A percentile compares a stretch with the other conserved stretches of the same genome.
These are phyloP conservation scores for Lepidocolaptes lacrymiger DNA, from an alignment of 2,797 vertebrate genomes.

Conservation along the genomic window DNA sequence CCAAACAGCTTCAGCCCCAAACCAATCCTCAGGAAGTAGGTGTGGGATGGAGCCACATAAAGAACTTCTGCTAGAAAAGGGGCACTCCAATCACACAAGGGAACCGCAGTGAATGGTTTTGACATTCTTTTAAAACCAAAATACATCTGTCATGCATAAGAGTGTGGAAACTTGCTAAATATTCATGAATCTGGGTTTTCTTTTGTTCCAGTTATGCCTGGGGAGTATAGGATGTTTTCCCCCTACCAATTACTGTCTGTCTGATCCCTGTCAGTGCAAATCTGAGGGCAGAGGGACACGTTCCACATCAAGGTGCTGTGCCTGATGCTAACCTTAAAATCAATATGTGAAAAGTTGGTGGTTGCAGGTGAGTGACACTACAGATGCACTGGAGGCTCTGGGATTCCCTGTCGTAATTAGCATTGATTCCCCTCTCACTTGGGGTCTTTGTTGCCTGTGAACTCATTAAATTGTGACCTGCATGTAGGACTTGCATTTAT, in stretches of 20 bases:
- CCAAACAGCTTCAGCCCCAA: neutral
- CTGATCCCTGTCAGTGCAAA: neutral
- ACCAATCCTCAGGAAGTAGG: neutral
- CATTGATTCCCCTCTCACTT: neutral
- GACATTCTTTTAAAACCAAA: neutral
- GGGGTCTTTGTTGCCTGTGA: neutral
- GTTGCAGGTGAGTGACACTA: neutral
- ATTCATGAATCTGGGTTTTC: neutral
- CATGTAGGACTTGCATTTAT: neutral
- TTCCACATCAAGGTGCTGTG: neutral
- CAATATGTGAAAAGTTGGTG: neutral
- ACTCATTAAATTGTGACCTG: constrained; percentile 45
- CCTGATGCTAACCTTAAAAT: neutral
- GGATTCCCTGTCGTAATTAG: neutral
- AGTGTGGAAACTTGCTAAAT: constrained; percentile 19
- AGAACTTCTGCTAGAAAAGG: neutral
- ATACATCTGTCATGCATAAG: neutral
- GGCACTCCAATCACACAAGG: neutral
- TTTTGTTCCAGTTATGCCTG: neutral
- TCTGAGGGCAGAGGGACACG: neutral
- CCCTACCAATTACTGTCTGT: neutral
- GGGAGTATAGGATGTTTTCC: neutral
- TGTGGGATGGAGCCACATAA: neutral
- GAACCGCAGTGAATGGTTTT: neutral
- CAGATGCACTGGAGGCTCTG: neutral